These are phyloP conservation scores for Heliconius ismenius DNA, from an alignment of 2,888 invertebrate species.

Conservation along the genomic window DNA sequence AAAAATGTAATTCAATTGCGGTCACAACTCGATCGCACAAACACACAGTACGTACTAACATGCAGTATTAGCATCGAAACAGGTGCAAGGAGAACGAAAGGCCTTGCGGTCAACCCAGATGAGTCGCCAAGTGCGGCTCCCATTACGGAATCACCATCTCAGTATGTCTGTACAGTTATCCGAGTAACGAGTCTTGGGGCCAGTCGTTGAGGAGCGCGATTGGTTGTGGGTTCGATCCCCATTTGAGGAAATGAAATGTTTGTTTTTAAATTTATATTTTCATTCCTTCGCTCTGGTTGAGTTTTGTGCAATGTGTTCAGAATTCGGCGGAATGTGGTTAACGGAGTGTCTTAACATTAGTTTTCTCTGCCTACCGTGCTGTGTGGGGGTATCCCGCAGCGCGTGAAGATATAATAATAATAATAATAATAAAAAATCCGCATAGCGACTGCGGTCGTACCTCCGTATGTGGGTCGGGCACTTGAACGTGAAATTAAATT, in stretches of 20 bases:
- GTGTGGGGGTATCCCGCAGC: no score
- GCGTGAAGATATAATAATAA: no score
- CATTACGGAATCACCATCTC: constrained; percentile 53
- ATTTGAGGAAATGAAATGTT: no score
- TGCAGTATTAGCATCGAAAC: constrained; percentile 40
- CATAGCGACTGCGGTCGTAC: constrained; percentile 64
- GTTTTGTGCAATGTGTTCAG: no score
- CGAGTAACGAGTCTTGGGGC: constrained; percentile 55
- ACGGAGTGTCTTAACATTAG: no score
- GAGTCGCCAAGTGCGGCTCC: constrained; percentile 54
- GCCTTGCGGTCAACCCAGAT: constrained; percentile 72
- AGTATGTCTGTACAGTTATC: constrained; percentile 69
- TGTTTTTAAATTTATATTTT: no score
- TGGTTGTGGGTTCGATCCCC: no score
- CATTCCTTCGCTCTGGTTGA: no score
- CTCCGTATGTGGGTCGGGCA: constrained; percentile 65
- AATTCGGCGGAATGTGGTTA: no score
- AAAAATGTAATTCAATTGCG: neutral
- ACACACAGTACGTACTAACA: constrained; percentile 20
- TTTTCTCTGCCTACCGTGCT: no score
- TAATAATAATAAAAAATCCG: constrained; percentile 40
- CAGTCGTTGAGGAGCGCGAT: no score
- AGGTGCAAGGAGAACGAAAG: constrained; percentile 50
- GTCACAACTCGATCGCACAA: neutral
- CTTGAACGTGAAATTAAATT: constrained; percentile 70